Evolutionary conservation across 2,113 vertebrate species (phyloP).

Genomic region (Sigmodon hispidus): DNA sequence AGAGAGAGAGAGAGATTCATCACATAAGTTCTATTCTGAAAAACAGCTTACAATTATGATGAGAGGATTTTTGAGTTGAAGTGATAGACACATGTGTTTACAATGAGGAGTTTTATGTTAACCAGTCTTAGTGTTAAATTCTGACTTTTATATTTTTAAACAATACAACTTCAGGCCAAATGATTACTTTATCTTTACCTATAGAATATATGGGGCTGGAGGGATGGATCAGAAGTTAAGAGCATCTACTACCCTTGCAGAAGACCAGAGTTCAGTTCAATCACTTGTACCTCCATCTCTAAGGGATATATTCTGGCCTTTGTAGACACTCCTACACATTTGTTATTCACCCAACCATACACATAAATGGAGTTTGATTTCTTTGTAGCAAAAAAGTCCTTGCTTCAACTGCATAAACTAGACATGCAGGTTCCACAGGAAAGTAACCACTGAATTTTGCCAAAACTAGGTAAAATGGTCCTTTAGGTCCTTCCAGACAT

Average conservation of each 20-base stretch:
- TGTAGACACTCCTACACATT: not conserved
- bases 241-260: not conserved
- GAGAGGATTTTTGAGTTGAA: not conserved
- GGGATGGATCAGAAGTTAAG: not conserved
- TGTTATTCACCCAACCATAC: not conserved
- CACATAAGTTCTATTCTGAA: not conserved
- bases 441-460: too few species aligned
- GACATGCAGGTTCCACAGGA: too few species aligned
- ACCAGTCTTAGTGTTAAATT: not conserved
- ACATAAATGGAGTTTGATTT: too few species aligned
- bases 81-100: not conserved
- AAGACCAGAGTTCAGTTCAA: not conserved
- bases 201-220: not conserved
- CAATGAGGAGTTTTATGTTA: not conserved
- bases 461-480: too few species aligned
- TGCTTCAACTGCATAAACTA: too few species aligned
- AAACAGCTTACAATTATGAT: not conserved
- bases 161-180: not conserved
- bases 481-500: too few species aligned
- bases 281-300: not conserved
- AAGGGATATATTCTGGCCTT: not conserved
- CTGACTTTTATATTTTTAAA: constrained; percentile 34
- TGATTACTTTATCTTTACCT: not conserved
- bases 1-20: not conserved
- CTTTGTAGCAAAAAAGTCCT: too few species aligned